phyloP scores from a whole-genome alignment of 2,113 vertebrate species.

The Phylloscopus trochilus region DNA sequence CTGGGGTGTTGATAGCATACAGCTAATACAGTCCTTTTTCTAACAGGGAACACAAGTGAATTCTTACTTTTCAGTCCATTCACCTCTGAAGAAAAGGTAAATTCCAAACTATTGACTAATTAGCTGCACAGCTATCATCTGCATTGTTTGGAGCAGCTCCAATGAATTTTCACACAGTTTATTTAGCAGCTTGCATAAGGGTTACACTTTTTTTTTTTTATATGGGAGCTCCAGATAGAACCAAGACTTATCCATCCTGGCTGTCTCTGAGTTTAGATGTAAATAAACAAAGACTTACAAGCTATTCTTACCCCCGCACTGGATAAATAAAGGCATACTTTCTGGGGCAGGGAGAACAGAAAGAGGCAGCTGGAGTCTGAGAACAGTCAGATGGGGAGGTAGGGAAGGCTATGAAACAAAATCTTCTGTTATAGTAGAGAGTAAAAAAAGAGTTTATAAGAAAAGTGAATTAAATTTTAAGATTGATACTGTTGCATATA shows the following conservation, averaged over 20 bases:
- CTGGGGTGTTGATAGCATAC: neutral
- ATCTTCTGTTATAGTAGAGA: neutral
- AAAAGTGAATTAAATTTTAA: neutral
- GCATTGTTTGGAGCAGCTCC: neutral
- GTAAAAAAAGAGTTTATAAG: neutral
- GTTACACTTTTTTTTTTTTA: neutral
- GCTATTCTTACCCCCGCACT: neutral
- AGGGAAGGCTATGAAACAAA: neutral
- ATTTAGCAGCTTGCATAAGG: neutral
- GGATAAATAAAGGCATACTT: neutral
- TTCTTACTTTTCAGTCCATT: too few relatives aligned
- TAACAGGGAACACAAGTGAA: neutral
- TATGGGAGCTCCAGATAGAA: neutral
- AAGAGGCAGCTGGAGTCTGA: neutral
- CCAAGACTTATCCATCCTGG: neutral
- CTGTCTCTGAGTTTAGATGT: neutral
- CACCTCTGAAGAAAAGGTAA: too few relatives aligned
- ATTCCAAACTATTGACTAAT: neutral
- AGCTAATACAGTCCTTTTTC: neutral
- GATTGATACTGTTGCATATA: neutral
- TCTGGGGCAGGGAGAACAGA: neutral
- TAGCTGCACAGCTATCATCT: neutral
- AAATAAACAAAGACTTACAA: neutral
- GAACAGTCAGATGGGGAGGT: neutral
- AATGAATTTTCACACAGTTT: neutral